phyloP scores from a whole-genome alignment of 2,888 invertebrate genomes.

The Sarcophaga carnaria region DNA sequence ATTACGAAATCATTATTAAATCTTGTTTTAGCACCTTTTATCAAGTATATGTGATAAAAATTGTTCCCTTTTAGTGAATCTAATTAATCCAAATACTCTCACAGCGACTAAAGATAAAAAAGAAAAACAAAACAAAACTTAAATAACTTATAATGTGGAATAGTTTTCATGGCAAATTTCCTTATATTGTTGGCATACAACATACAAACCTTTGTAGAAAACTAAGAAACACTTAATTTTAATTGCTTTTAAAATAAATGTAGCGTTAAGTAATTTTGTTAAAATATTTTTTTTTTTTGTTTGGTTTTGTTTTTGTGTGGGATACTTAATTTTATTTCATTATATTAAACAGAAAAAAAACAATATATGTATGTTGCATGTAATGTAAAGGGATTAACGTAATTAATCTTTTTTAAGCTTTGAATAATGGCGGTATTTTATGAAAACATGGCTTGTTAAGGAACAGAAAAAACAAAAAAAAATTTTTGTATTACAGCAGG shows the following conservation, averaged over 20 bases:
- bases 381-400: slow-evolving; percentile 55
- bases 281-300: slow-evolving; percentile 10
- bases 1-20: too few species aligned
- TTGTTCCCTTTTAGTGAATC: neutral
- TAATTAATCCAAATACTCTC: slow-evolving; percentile 22
- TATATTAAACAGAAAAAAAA: neutral
- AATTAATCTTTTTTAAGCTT: slow-evolving; percentile 58
- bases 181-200: neutral
- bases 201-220: neutral
- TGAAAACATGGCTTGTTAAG: neutral
- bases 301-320: slow-evolving; percentile 32
- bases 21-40: neutral
- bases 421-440: slow-evolving; percentile 58
- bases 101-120: slow-evolving; percentile 13
- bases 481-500: slow-evolving; percentile 39
- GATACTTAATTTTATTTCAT: slow-evolving; percentile 42
- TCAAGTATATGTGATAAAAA: neutral
- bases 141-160: slow-evolving; percentile 41
- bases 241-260: slow-evolving; percentile 60
- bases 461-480: slow-evolving; percentile 6
- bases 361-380: neutral
- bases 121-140: slow-evolving; percentile 27
- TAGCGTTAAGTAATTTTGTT: slow-evolving; percentile 65
- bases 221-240: slow-evolving; percentile 30
- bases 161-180: slow-evolving; percentile 4